Evolutionary conservation across 2,797 vertebrate genomes (phyloP).

Genomic region (Apogon talboti): DNA sequence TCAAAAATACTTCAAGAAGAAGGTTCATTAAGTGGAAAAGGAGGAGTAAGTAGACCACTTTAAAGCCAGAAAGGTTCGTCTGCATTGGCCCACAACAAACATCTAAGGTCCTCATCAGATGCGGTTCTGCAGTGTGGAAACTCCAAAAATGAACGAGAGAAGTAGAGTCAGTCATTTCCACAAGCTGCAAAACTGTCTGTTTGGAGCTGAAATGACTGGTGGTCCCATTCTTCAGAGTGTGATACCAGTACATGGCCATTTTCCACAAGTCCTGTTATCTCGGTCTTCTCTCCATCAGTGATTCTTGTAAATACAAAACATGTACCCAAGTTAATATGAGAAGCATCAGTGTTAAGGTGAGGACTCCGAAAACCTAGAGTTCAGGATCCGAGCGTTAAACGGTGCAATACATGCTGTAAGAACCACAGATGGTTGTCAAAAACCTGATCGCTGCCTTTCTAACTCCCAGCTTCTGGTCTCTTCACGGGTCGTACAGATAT

Average conservation of each 20-base stretch:
- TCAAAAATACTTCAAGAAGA: not conserved
- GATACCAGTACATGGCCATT: not conserved
- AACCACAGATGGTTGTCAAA: conserved; percentile 10
- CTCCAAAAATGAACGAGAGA: conserved; percentile 12
- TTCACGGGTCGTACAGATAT: conserved; percentile 5
- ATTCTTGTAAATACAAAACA: conserved; percentile 21
- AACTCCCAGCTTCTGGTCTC: conserved; percentile 2
- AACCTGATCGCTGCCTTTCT: conserved; percentile 22
- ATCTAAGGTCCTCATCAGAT: conserved; percentile 10
- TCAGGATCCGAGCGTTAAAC: not conserved
- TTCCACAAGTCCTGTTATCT: conserved; percentile 11
- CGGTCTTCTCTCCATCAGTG: conserved; percentile 3
- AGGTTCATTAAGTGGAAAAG: not conserved
- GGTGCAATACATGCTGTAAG: conserved; percentile 5
- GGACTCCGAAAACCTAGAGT: conserved; percentile 1
- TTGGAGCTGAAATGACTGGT: not conserved
- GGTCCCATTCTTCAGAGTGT: conserved; percentile 14
- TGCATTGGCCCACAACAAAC: conserved; percentile 1
- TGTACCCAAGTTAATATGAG: not conserved
- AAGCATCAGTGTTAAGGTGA: conserved; percentile 5
- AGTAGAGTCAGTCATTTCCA: not conserved
- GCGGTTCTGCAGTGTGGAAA: conserved; percentile 2
- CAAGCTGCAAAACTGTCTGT: conserved; percentile 10
- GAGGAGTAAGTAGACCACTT: conserved; percentile 10
- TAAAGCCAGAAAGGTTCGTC: conserved; percentile 11